These are phyloP conservation scores for Siniperca chuatsi DNA, from an alignment of 2,113 vertebrate genomes.

Conservation along the genomic window DNA sequence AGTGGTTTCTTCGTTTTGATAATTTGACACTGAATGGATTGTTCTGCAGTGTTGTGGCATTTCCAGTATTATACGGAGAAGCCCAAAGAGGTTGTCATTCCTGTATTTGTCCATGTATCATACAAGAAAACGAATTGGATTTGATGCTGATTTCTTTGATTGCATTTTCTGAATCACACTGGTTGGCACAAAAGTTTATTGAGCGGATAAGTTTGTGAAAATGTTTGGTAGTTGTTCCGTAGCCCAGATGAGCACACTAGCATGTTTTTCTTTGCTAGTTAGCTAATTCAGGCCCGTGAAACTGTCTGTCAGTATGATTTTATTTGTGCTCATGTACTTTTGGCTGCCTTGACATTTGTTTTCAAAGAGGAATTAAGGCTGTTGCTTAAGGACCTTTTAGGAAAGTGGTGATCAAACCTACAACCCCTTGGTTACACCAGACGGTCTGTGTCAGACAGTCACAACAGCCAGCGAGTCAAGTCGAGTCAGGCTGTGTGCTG, in stretches of 20 bases:
- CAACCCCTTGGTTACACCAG: not conserved
- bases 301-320: not conserved
- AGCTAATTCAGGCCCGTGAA: not conserved
- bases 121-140: not conserved
- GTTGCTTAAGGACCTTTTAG: not conserved
- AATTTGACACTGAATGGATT: not conserved
- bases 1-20: not conserved
- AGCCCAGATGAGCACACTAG: not conserved
- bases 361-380: not conserved
- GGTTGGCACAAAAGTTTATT: not conserved
- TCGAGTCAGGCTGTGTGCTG: slow-evolving; percentile 42
- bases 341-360: not conserved
- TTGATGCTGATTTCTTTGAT: not conserved
- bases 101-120: not conserved
- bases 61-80: not conserved
- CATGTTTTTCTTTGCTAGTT: not conserved
- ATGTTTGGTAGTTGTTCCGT: not conserved
- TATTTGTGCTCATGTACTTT: not conserved
- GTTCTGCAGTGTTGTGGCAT: not conserved
- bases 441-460: slow-evolving; percentile 8
- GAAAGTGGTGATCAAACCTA: not conserved
- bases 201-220: not conserved
- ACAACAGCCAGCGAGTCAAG: slow-evolving; percentile 34
- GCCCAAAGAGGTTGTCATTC: not conserved
- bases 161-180: not conserved